phyloP scores from a whole-genome alignment of 2,113 vertebrate genomes.

The Psittacus erithacus region DNA sequence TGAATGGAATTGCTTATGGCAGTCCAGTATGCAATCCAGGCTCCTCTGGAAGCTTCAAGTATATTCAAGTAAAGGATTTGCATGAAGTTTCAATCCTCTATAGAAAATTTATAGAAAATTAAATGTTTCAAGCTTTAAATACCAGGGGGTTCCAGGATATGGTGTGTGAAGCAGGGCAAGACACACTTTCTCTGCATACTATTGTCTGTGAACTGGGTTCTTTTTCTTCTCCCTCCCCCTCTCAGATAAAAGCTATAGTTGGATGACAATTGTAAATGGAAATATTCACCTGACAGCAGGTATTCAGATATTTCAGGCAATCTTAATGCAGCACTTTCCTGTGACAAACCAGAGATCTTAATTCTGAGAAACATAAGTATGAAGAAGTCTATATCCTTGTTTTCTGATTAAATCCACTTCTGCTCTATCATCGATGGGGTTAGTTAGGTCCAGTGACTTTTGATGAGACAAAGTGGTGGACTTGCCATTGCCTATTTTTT shows the following conservation, averaged over 20 bases:
- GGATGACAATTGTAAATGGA: neutral
- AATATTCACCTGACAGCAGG: neutral
- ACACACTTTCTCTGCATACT: neutral
- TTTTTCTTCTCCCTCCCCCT: neutral
- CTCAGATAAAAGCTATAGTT: neutral
- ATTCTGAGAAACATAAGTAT: neutral
- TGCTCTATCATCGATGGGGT: neutral
- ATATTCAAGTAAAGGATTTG: neutral
- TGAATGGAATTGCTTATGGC: neutral
- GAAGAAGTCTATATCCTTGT: neutral
- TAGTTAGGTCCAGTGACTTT: neutral
- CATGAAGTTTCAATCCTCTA: neutral
- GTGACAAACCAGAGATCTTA: neutral
- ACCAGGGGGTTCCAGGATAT: neutral
- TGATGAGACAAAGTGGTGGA: neutral
- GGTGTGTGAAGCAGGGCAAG: neutral
- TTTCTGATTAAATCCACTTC: constrained; percentile 30
- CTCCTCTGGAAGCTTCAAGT: neutral
- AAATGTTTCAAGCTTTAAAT: neutral
- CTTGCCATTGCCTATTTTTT: neutral
- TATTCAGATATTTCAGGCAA: neutral
- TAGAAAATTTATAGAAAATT: neutral
- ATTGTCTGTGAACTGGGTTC: neutral
- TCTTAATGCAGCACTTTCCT: neutral
- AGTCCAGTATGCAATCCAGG: neutral